A percentile compares a stretch with the other conserved stretches of the same genome.
Conservation (phyloP, 2,797 vertebrate species). For the Sus cebifrons region DNA sequence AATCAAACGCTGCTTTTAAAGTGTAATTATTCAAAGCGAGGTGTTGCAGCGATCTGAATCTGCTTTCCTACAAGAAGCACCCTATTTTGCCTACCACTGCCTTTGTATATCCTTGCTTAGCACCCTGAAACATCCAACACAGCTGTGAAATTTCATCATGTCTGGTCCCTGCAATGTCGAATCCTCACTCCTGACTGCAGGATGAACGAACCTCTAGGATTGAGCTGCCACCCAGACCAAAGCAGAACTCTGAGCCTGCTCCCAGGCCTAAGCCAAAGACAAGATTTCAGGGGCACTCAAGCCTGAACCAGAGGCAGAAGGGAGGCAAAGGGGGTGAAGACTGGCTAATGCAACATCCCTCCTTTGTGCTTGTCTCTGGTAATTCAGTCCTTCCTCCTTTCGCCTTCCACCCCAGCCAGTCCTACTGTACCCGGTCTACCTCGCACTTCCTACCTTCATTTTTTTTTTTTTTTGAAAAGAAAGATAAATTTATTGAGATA, state of each 20-base stretch:
- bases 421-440: background rate
- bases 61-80: background rate
- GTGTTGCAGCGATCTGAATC: background rate
- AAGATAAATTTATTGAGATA: too few relatives aligned
- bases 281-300: background rate
- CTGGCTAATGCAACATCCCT: too few relatives aligned
- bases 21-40: background rate
- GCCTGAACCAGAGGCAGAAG: background rate
- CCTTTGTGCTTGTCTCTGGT: background rate
- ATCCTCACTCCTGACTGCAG: background rate
- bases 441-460: background rate
- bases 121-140: background rate
- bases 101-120: background rate
- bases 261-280: background rate
- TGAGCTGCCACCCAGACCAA: background rate
- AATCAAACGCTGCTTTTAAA: slow-evolving; percentile 33
- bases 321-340: background rate
- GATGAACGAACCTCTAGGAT: background rate
- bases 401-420: background rate
- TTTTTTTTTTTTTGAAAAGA: too few relatives aligned
- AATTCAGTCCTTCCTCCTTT: background rate
- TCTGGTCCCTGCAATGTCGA: background rate
- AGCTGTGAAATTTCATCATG: background rate
- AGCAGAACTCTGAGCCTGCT: background rate
- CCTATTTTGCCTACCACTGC: background rate